Evolutionary conservation across 1,140 invertebrate species (phyloP).

Genomic region (Phenacoccus solenopsis): DNA sequence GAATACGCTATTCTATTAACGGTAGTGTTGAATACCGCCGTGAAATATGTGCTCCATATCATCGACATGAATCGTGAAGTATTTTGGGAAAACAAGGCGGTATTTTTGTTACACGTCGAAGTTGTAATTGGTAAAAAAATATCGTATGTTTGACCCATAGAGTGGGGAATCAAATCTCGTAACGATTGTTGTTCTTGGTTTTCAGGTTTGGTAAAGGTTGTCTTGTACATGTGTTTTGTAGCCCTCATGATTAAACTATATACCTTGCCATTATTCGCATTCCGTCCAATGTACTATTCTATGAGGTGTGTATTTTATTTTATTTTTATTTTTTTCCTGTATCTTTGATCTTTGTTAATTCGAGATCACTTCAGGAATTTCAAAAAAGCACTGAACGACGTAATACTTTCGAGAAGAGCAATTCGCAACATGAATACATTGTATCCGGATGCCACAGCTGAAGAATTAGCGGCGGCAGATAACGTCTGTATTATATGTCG

Average conservation of each 20-base stretch:
- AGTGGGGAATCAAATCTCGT: neutral
- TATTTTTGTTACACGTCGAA: slow-evolving; percentile 93
- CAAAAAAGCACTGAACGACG: slow-evolving; percentile 96
- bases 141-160: neutral
- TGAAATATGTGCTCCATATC: slow-evolving; percentile 91
- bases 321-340: too few species aligned
- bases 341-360: too few species aligned
- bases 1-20: slow-evolving; percentile 97
- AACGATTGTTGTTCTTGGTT: slow-evolving; percentile 24
- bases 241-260: slow-evolving; percentile 95
- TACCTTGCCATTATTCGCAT: slow-evolving; percentile 94
- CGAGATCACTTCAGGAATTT: slow-evolving; percentile 64
- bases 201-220: slow-evolving; percentile 59
- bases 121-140: slow-evolving; percentile 73
- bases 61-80: slow-evolving; percentile 89
- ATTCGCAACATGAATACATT: slow-evolving; percentile 97
- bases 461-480: slow-evolving; percentile 86
- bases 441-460: slow-evolving; percentile 89
- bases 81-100: slow-evolving; percentile 99
- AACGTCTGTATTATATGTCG: slow-evolving; percentile 99
- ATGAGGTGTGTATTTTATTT: slow-evolving; percentile 49
- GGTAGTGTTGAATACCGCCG: slow-evolving; percentile 81
- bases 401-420: slow-evolving; percentile 88
- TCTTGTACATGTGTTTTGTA: slow-evolving; percentile 88
- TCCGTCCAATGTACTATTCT: slow-evolving; percentile 97